Percentiles rank a stretch among this genome's conserved stretches.
Conservation (phyloP, 2,888 invertebrate genomes). For the Cylindroiulus punctatus region DNA sequence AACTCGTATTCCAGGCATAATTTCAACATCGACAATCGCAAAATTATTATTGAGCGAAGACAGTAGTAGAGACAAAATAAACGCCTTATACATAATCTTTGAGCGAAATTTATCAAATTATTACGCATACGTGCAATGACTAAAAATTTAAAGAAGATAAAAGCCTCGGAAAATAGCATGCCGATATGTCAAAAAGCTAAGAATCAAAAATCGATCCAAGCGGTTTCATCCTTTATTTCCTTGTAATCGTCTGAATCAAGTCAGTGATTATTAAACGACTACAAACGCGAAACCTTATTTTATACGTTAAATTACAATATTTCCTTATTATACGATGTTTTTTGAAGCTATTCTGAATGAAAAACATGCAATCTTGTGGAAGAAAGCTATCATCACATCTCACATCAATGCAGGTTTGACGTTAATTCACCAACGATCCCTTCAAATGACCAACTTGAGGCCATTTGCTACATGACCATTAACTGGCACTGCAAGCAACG, state of each 20-base stretch:
- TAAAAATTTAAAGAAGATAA: too few species aligned
- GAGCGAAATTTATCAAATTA: too few species aligned
- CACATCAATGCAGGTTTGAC: background rate
- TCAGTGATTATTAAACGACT: background rate
- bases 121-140: too few species aligned
- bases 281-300: background rate
- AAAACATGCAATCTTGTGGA: background rate
- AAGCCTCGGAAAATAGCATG: background rate
- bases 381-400: background rate
- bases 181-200: background rate
- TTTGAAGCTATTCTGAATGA: background rate
- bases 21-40: too few species aligned
- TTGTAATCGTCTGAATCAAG: background rate
- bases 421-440: background rate
- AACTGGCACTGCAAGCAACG: background rate
- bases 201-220: background rate
- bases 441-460: constrained; percentile 28
- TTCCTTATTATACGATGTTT: background rate
- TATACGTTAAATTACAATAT: too few species aligned
- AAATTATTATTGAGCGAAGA: too few species aligned
- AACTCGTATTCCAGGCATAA: too few species aligned
- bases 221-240: background rate
- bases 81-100: too few species aligned
- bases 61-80: too few species aligned
- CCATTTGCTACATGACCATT: constrained; percentile 1